These are phyloP conservation scores for Epistrophe eligans DNA, from an alignment of 2,888 invertebrate species.

Conservation along the genomic window DNA sequence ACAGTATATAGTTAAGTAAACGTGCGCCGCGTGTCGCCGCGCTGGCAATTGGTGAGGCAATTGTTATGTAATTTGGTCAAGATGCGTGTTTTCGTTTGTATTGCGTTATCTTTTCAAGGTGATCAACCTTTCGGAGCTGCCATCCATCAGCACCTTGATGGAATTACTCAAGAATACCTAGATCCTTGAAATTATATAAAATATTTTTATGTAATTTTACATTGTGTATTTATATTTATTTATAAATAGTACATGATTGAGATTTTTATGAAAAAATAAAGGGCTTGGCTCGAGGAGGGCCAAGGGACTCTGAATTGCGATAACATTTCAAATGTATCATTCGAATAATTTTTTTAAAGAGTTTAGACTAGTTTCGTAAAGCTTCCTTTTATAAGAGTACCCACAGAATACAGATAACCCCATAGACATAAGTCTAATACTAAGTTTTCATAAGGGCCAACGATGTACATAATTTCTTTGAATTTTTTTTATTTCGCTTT, in stretches of 20 bases:
- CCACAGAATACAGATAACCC: no score
- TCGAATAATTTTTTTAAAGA: no score
- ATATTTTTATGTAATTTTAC: neutral
- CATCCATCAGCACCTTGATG: conserved; percentile 40
- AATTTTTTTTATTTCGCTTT: no score
- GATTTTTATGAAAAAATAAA: no score
- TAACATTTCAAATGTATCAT: no score
- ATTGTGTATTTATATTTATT: neutral
- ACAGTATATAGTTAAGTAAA: conserved; percentile 54
- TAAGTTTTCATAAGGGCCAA: no score
- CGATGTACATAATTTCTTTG: no score
- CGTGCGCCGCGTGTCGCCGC: conserved; percentile 19
- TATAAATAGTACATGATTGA: neutral
- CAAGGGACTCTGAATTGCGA: no score
- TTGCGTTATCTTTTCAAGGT: conserved; percentile 71
- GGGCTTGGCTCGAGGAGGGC: no score
- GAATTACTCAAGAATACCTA: conserved; percentile 43
- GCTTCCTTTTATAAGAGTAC: no score
- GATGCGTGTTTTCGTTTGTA: conserved; percentile 48
- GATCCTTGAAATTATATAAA: neutral
- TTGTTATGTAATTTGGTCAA: conserved; percentile 70
- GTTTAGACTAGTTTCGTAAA: no score
- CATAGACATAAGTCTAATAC: no score
- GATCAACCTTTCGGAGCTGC: conserved; percentile 49
- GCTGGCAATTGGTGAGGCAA: conserved; percentile 45